Percentiles rank a stretch among this genome's conserved stretches.
Evolutionary conservation across 2,888 invertebrate species (phyloP).

Genomic region (Noctua fimbriata): DNA sequence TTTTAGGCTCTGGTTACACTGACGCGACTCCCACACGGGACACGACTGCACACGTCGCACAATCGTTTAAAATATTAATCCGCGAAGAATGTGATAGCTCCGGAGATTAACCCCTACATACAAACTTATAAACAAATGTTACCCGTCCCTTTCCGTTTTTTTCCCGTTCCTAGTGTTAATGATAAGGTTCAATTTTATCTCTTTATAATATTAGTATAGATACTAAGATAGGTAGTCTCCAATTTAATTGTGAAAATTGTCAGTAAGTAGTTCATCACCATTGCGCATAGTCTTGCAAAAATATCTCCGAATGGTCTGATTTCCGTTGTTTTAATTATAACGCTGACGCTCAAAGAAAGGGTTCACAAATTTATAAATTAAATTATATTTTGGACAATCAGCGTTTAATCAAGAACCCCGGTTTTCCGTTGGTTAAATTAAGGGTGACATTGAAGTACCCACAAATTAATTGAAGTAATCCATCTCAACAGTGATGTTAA

Average conservation of each 20-base stretch:
- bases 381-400: constrained; percentile 2
- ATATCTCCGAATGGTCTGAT: not conserved
- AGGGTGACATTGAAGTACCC: not conserved
- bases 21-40: too few relatives aligned
- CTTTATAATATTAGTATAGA: too few relatives aligned
- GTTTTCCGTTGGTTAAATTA: not conserved
- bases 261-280: not conserved
- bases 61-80: too few relatives aligned
- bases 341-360: not conserved
- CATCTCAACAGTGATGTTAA: not conserved
- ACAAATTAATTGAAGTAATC: not conserved
- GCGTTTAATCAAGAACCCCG: not conserved
- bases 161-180: too few relatives aligned
- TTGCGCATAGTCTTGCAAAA: not conserved
- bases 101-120: too few relatives aligned
- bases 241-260: not conserved
- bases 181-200: too few relatives aligned
- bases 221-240: not conserved
- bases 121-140: too few relatives aligned
- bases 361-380: constrained; percentile 9
- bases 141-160: too few relatives aligned
- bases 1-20: too few relatives aligned
- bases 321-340: not conserved
- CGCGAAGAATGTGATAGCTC: too few relatives aligned
- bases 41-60: too few relatives aligned